Base-by-base conservation (phyloP, 2,113 vertebrate species). In the Anarrhichthys ocellatus region DNA sequence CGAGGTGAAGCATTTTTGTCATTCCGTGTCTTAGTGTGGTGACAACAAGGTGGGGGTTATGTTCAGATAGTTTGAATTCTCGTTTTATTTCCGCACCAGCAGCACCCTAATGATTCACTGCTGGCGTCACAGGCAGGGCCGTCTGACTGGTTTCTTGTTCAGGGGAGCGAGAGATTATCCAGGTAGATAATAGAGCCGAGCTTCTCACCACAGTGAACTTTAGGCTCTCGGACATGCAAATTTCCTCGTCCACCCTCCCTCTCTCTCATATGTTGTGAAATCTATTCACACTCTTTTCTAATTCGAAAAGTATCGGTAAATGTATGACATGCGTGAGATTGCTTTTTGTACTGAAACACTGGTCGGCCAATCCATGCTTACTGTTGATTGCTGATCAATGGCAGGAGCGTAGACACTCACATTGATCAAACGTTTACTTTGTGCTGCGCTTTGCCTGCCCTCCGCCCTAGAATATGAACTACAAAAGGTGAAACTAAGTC, bases 61-160 rank as follows among this genome's bases (percentile, higher is more conserved):
- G 75, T 73, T 84, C 22, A 77, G 90, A 95, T 93, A 87, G 87
- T 83, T 93, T 62, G 44, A 83, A 94, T 95, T 95, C 92, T 82
- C 48, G n/a, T 62, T 87, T 86, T 83, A 78, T 81, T 88, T 87
- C 76, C 58, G 62, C 29, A 36, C 66, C 44, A 76, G 87, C 73
- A 87, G 88, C 81, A 78, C 77, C 68, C 54, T 54, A 81, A 78
- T 93, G 94, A 94, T 86, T 93, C 89, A 93, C 46, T 80, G 82
- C 61, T 32, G 8, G 32, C 84, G 83, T 83, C 66, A 46, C 17
- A n/a, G 76, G 75, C 67, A 73, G 80, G 81, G 88, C 84, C 0
- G 94, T 90, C 90, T 0, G 75, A 95, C 95, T 90, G 93, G 94
- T 95, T 94, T 84, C 22, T 42, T 5, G 48, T 46, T 70, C 9